Evolutionary conservation across 2,888 invertebrate species (phyloP), one percentile per base, ranked within the genome.

Genomic region (Lasioglossum figueresi): DNA sequence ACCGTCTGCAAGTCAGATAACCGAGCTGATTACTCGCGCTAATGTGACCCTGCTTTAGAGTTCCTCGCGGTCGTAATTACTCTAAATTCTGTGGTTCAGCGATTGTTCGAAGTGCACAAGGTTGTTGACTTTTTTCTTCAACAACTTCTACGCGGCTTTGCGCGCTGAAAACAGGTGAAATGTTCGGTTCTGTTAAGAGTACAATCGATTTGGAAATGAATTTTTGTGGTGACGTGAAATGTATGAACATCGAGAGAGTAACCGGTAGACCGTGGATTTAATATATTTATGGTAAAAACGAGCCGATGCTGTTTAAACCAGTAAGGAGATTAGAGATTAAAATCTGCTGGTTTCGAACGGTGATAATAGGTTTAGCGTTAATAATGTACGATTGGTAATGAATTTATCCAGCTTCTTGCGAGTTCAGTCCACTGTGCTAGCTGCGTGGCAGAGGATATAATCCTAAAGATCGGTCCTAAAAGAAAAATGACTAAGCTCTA

Each of bases 1-100:
- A 84, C 73, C 79, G 43, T 83, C 79, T 68, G 73, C 73, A 73
- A 85, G 72, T 76, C 79, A 31, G 59, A 27, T 31, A 31, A 63
- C 59, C 59, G 59, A 63, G 16, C 59, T 6, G 27, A 63, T 63
- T 27, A 63, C 31, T 52, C 59, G 59, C 59, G 27, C 5, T 63
- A 63, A 63, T 63, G 27, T 63, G 59, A 2, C n/a, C 16, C 14
- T 63, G 16, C 27, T 27, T 16, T 16, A 6, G 59, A 63, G 27
- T 16, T 5, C 14, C 14, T 59, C 59, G 59, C n/a, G 27, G n/a
- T 27, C 1, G 12, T 14, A 14, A 59, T 59, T 14, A 27, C 14
- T 59, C n/a, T 5, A 27, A 16, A 59, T 27, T 5, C 1, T 16
- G 27, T 27, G 27, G 4, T 27, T 27, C 27, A 4, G 14, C 14